These are phyloP conservation scores for Epizoanthus fatuus DNA, from an alignment of 92 coral and sea anemone species.

Conservation along the genomic window DNA sequence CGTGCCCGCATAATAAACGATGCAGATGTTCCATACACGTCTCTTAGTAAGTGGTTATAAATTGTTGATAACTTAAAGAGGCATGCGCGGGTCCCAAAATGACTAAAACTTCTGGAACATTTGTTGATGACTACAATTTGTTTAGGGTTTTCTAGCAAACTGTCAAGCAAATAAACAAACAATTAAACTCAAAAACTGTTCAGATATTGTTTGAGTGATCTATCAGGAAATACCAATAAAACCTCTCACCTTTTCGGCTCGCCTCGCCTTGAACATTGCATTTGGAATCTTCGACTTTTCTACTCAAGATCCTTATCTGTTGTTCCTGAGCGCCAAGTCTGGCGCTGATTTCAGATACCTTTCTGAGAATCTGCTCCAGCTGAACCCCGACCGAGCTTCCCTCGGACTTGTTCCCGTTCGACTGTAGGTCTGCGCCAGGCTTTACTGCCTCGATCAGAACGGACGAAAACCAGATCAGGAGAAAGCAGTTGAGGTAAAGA, in stretches of 20 bases:
- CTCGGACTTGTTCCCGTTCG: neutral
- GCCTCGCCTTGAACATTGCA: slow-evolving; percentile 6
- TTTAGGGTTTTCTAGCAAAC: too few species aligned
- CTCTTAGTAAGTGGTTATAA: too few species aligned
- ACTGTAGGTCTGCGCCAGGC: neutral
- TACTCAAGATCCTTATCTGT: slow-evolving; percentile 22
- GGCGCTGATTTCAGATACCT: slow-evolving; percentile 26
- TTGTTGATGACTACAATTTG: too few species aligned
- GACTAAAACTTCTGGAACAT: too few species aligned
- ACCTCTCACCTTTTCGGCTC: slow-evolving; percentile 20
- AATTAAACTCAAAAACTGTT: neutral
- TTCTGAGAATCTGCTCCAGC: slow-evolving; percentile 1
- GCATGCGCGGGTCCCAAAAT: too few species aligned
- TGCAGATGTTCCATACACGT: too few species aligned
- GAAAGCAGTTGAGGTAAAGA: neutral
- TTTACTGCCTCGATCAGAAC: neutral
- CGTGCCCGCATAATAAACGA: too few species aligned
- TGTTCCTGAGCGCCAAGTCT: slow-evolving; percentile 21
- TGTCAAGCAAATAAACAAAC: neutral
- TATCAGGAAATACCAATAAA: neutral
- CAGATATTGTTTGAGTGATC: neutral
- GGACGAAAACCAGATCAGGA: neutral
- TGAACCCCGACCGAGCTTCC: neutral
- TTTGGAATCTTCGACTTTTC: slow-evolving; percentile 13
- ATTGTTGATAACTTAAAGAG: too few species aligned